phyloP scores from a whole-genome alignment of 2,888 invertebrate genomes.

The Caenorhabditis afra region DNA sequence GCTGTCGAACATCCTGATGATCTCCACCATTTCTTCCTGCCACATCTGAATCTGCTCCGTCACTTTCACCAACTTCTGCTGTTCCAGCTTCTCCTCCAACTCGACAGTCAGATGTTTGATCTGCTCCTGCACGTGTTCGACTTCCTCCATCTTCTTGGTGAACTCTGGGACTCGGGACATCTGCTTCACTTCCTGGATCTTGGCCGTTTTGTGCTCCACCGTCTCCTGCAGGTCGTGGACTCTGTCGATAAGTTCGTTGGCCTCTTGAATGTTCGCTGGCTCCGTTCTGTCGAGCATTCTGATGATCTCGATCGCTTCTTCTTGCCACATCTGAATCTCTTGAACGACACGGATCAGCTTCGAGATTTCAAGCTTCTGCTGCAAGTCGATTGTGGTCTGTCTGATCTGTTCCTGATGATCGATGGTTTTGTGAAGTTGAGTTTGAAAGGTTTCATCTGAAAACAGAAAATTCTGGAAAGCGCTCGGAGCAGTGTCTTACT shows the following conservation, averaged over 20 bases:
- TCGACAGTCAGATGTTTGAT: slow-evolving; percentile 53
- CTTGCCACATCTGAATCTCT: slow-evolving; percentile 72
- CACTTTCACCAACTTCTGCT: slow-evolving; percentile 54
- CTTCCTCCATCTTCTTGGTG: slow-evolving; percentile 55
- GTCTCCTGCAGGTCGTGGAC: slow-evolving; percentile 63
- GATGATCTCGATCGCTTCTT: slow-evolving; percentile 68
- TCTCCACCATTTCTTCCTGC: slow-evolving; percentile 62
- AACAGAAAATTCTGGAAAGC: background rate
- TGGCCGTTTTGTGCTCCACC: slow-evolving; percentile 54
- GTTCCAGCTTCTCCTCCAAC: slow-evolving; percentile 52
- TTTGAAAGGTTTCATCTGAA: slow-evolving; percentile 57
- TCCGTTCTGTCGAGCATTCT: slow-evolving; percentile 55
- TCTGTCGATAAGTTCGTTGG: slow-evolving; percentile 57
- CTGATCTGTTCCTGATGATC: slow-evolving; percentile 52
- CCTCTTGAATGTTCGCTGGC: slow-evolving; percentile 55
- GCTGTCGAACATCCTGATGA: slow-evolving; percentile 60
- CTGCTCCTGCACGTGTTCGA: slow-evolving; percentile 57
- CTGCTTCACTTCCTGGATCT: slow-evolving; percentile 55
- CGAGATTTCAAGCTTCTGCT: slow-evolving; percentile 49
- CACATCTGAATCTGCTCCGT: slow-evolving; percentile 64
- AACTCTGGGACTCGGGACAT: slow-evolving; percentile 56
- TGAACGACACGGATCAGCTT: slow-evolving; percentile 62
- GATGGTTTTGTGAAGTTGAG: slow-evolving; percentile 56
- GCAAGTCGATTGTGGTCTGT: slow-evolving; percentile 41
- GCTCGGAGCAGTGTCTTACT: slow-evolving; percentile 18